Percentiles rank a stretch among this genome's conserved stretches.
These are phyloP conservation scores for Cacoxenus indagator DNA, from an alignment of 2,888 invertebrate species.

Conservation along the genomic window DNA sequence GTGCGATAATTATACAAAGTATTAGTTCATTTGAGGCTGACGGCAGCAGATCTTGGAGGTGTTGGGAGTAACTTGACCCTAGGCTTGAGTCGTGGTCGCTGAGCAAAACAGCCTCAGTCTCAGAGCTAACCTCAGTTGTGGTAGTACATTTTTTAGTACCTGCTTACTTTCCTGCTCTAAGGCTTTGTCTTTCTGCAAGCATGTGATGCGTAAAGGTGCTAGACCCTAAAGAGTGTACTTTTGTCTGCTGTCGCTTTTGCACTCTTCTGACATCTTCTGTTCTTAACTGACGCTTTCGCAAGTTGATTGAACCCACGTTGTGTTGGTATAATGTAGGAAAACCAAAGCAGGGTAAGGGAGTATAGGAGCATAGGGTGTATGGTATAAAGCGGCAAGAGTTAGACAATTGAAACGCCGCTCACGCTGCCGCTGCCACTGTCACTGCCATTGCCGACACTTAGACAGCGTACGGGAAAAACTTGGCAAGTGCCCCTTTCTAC, in stretches of 20 bases:
- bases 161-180: neutral
- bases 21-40: conserved; percentile 42
- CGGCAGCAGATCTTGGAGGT: neutral
- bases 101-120: neutral
- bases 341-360: neutral
- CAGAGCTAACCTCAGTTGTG: neutral
- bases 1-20: conserved; percentile 61
- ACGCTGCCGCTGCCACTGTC: conserved; percentile 6
- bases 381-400: conserved; percentile 33
- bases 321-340: conserved; percentile 13
- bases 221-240: conserved; percentile 32
- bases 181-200: neutral
- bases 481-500: conserved; percentile 12
- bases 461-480: conserved; percentile 24
- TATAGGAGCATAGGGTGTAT: neutral
- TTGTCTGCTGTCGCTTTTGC: neutral
- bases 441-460: neutral
- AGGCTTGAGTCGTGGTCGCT: conserved; percentile 11
- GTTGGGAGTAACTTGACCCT: conserved; percentile 7
- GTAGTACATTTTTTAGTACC: conserved; percentile 15
- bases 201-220: conserved; percentile 67
- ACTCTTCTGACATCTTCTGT: conserved; percentile 20
- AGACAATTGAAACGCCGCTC: conserved; percentile 46
- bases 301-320: conserved; percentile 48
- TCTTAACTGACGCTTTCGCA: neutral